These are phyloP conservation scores for Pteropus rufus DNA, from an alignment of 2,797 vertebrate species.

Conservation along the genomic window DNA sequence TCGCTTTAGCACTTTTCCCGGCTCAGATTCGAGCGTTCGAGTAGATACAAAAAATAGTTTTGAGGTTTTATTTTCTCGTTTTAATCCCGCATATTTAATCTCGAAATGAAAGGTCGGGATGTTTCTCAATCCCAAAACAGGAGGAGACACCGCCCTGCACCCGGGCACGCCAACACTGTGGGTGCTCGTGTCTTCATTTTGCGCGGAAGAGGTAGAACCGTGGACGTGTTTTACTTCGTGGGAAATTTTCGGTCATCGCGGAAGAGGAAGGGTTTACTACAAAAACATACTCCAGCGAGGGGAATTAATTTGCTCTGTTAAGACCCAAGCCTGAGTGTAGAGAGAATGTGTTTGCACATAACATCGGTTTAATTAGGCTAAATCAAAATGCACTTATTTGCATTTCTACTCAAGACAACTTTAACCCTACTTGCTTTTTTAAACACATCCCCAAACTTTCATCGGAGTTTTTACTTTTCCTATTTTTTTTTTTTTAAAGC, in stretches of 20 bases:
- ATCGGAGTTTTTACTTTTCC: background rate
- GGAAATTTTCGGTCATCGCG: constrained; percentile 49
- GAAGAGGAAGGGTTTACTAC: background rate
- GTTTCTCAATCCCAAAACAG: background rate
- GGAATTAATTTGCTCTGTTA: constrained; percentile 33
- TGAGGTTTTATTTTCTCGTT: background rate
- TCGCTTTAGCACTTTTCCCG: constrained; percentile 24
- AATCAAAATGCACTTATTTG: constrained; percentile 56
- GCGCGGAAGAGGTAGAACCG: background rate
- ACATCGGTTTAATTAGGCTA: background rate
- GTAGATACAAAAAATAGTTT: background rate
- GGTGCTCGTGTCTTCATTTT: constrained; percentile 9
- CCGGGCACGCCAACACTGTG: background rate
- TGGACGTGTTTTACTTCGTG: constrained; percentile 19
- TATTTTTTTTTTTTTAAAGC: background rate
- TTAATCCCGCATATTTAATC: background rate
- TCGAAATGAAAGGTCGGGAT: background rate
- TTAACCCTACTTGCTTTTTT: background rate
- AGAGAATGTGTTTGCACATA: constrained; percentile 59
- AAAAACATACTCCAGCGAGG: background rate
- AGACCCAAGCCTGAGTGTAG: background rate
- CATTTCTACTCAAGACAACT: constrained; percentile 8
- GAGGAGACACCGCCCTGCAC: background rate
- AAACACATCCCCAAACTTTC: constrained; percentile 19
- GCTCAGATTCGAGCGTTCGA: background rate